Base-by-base conservation (phyloP, 1,140 invertebrate genomes). In the Drosophila orena region DNA sequence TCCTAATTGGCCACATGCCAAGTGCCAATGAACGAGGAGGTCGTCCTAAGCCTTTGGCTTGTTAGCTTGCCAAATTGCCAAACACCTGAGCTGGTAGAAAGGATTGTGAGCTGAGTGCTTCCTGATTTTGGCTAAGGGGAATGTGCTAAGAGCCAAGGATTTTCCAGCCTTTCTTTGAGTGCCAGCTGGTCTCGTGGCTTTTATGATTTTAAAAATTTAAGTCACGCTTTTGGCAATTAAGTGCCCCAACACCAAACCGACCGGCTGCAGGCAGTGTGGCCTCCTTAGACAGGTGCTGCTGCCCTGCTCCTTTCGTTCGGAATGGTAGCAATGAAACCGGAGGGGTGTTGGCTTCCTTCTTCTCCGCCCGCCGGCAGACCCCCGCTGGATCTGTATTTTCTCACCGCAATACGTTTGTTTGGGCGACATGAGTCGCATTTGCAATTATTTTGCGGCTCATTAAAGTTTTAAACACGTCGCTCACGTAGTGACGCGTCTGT, bases 401-500 rank as follows among this genome's bases (percentile, higher is more conserved):
- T 70, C 75, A 71, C 81, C 70, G 65, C 80, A 75, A 73, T 83
- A 83, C 76, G 80, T 80, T 81, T 76, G 42, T 88, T 81, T 76
- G 79, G 70, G 74, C 74, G 81, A 90, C 86, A 90, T 90, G 86
- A 79, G 86, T 66, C 75, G 76, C 81, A 91, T 91, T 91, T 91
- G 81, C 88, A 91, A 91, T 91, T 91, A 91, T 91, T 91, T 91
- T 88, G 88, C 74, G 88, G 88, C 88, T 91, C 90, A 91, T 91
- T 91, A 91, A 91, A 91, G 80, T 91, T 91, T 91, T 91, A 91
- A 91, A 91, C 90, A 91, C 89, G 90, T 91, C 83, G 79, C 79
- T 80, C 90, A 91, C 90, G 90, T 91, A 91, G 79, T 86, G 83
- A 86, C 84, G 83, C 83, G 84, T 89, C 81, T 86, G 81, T 89